Evolutionary conservation across 2,797 vertebrate species (phyloP), one percentile per base, ranked within the genome.

Genomic region (Diplodus sargus): DNA sequence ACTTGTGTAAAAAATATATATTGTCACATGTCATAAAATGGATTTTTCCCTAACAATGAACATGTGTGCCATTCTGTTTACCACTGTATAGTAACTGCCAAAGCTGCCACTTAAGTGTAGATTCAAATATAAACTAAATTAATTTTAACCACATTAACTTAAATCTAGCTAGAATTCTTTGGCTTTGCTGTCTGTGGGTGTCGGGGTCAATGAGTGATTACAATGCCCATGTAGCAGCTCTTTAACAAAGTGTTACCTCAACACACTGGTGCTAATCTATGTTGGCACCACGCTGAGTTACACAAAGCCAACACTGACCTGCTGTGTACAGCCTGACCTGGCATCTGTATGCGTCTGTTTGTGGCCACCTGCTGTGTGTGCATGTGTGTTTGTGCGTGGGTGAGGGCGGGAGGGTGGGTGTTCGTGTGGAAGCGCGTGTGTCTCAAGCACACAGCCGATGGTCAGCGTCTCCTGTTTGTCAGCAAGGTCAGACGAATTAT

Each of bases 311-410:
- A 67, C 82, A 57, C 76, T 90, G 91, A 92, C 91, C 92, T 83
- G 89, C 85, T 90, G 91, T 83, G 89, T 86, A 78, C 87, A 70
- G 85, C 77, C 89, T 93, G 91, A 88, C 87, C 90, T 34, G 52
- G 88, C 90, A 90, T 92, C 91, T 93, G 91, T 85, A 78, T 70
- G 82, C 75, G 62, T 87, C 76, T 92, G 90, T 87, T 92, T 91
- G 88, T 70, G 76, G 61, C 84, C 86, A 66, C 90, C 88, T 59
- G 67, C 89, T 86, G 86, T 71, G 85, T 61, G 69, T 75, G 53
- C 13, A 5, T 70, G 74, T 64, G 34, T 77, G 54, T 69, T 61
- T 52, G 74, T 53, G 63, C 45, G 30, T 17, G 57, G 67, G 57
- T 70, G 49, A 22, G 51, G 65, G 42, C 39, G 59, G 48, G 54